Base-by-base conservation (phyloP, 2,797 vertebrate species). In the Tympanoctomys barrerae region DNA sequence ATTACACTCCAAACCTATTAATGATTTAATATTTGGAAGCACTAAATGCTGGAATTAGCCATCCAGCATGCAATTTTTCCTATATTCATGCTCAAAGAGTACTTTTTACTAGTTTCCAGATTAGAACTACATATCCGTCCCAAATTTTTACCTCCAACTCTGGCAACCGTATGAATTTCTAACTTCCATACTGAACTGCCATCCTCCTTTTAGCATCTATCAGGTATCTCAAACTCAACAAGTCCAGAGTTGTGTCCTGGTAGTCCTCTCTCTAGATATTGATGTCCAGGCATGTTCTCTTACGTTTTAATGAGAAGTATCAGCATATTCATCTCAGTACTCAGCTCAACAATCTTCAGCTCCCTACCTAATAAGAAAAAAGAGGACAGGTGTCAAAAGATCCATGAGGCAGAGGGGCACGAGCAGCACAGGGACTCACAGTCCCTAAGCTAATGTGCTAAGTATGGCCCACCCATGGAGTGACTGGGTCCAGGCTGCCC, bases 341-440 rank as follows among this genome's bases (percentile, higher is more conserved):
- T 94, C 33, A 73, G 49, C 18, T 92, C 46, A 64, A 92, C 4
- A 96, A 79, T 89, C 33, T 80, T 86, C 12, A 36, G 31, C 90
- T 90, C n/a, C 59, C 31, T 87, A 79, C 66, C 9, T 46, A 39
- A 36, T 33, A 5, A 49, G 7, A 49, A 49, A 49, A 49, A 49
- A 49, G 46, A 49, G 46, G 7, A 49, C 7, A 49, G 46, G 46
- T 49, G 10, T 49, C 68, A 21, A 70, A n/a, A 70, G 68, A 6
- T 11, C n/a, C 22, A 21, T 71, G 70, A 71, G n/a, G 19, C n/a
- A 11, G 36, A 4, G 4, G 21, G 3, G 8, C 16, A 36, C 19
- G 22, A 36, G 68, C n/a, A 71, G 36, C 36, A 5, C 1, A 36
- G n/a, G 68, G 21, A 36, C 5, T 22, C 21, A 71, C 39, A 21